Percentiles rank a stretch among this genome's conserved stretches.
Evolutionary conservation across 2,888 invertebrate species (phyloP).

Genomic region (Hirtodrosophila alboralis): DNA sequence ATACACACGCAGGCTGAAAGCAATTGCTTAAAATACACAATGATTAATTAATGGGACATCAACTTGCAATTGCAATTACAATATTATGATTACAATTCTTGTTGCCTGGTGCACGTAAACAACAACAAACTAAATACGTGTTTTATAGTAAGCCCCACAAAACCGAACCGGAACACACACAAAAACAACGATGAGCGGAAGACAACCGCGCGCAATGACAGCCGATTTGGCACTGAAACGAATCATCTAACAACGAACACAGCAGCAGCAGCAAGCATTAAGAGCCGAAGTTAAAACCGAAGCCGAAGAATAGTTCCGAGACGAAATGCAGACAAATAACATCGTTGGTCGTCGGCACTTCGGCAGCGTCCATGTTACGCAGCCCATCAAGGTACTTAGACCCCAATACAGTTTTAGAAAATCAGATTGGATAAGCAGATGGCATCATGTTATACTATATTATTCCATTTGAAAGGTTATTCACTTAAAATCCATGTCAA

Average conservation of each 20-base stretch:
- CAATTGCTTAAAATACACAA: slow-evolving; percentile 49
- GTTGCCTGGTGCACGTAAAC: slow-evolving; percentile 30
- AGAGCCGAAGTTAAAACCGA: slow-evolving; percentile 15
- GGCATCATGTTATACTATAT: slow-evolving; percentile 48
- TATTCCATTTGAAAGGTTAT: slow-evolving; percentile 48
- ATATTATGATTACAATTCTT: slow-evolving; percentile 55
- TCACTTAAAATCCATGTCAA: slow-evolving; percentile 25
- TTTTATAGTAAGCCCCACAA: neutral
- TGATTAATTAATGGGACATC: slow-evolving; percentile 31
- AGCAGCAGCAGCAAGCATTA: slow-evolving; percentile 26
- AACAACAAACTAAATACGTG: slow-evolving; percentile 45
- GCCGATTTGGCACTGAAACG: slow-evolving; percentile 69
- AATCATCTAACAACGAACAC: slow-evolving; percentile 36
- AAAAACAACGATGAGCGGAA: slow-evolving; percentile 3
- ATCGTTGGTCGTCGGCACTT: slow-evolving; percentile 28
- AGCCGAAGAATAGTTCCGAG: slow-evolving; percentile 26
- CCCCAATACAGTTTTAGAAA: slow-evolving; percentile 47
- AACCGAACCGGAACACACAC: slow-evolving; percentile 10
- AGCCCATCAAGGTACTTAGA: slow-evolving; percentile 30
- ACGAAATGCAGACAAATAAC: slow-evolving; percentile 43
- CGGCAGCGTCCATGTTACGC: slow-evolving; percentile 15
- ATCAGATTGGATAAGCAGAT: slow-evolving; percentile 53
- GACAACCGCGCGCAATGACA: slow-evolving; percentile 53
- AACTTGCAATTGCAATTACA: slow-evolving; percentile 40
- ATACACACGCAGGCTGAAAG: neutral